Conservation (phyloP, 2,888 invertebrate genomes). For the Neoascia interrupta region DNA sequence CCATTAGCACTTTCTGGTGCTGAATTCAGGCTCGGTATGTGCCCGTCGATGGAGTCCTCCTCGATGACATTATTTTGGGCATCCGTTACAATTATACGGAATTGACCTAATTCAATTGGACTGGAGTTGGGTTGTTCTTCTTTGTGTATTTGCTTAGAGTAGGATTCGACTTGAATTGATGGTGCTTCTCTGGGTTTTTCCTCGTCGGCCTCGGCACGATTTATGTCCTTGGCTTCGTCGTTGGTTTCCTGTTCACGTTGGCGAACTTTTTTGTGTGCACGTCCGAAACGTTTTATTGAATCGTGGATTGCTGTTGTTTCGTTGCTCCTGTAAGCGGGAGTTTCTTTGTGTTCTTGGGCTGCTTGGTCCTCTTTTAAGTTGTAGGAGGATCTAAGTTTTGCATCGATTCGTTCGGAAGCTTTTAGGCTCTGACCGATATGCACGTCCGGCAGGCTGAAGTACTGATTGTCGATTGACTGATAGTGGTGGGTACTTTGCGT, state of each 20-base stretch:
- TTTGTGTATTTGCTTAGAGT: slow-evolving; percentile 74
- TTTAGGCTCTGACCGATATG: slow-evolving; percentile 85
- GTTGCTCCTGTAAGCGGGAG: too few relatives aligned
- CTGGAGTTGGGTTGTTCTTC: neutral
- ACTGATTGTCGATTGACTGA: slow-evolving; percentile 83
- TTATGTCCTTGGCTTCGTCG: slow-evolving; percentile 3
- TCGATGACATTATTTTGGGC: slow-evolving; percentile 78
- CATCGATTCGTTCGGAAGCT: slow-evolving; percentile 86
- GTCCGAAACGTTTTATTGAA: slow-evolving; percentile 78
- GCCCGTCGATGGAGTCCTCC: slow-evolving; percentile 76
- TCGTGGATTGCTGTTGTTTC: slow-evolving; percentile 74
- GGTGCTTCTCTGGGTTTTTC: slow-evolving; percentile 75
- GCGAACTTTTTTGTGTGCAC: slow-evolving; percentile 77
- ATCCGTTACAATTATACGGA: slow-evolving; percentile 79
- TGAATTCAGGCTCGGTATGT: slow-evolving; percentile 24
- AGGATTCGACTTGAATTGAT: slow-evolving; percentile 76
- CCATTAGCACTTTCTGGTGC: slow-evolving; percentile 24
- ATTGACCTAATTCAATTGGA: slow-evolving; percentile 64
- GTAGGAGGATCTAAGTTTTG: slow-evolving; percentile 82
- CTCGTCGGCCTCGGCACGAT: slow-evolving; percentile 39
- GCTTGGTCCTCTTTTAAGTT: slow-evolving; percentile 71
- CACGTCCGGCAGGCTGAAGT: slow-evolving; percentile 86
- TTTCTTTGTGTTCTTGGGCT: too few relatives aligned
- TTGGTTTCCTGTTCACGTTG: slow-evolving; percentile 72
- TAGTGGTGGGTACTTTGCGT: slow-evolving; percentile 57